These are phyloP conservation scores for Heteractis magnifica DNA, from an alignment of 92 coral and sea anemone genomes.

Conservation along the genomic window DNA sequence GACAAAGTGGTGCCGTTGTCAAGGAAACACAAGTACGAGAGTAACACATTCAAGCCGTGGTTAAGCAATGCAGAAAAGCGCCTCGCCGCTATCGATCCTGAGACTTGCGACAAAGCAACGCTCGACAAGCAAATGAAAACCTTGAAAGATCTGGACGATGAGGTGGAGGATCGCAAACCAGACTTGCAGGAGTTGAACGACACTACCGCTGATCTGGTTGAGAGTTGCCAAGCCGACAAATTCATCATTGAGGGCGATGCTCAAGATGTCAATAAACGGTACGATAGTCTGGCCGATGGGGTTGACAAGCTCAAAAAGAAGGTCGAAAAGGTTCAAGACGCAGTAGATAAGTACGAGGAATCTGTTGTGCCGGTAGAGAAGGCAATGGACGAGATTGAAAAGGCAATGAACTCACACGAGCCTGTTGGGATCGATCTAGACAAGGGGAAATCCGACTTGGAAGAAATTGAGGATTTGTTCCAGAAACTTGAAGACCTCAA, in stretches of 20 bases:
- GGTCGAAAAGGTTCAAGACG: conserved; percentile 58
- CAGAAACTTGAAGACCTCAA: conserved; percentile 57
- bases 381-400: conserved; percentile 65
- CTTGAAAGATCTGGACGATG: conserved; percentile 59
- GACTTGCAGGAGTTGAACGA: conserved; percentile 63
- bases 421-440: conserved; percentile 78
- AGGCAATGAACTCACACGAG: conserved; percentile 62
- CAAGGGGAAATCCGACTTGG: conserved; percentile 65
- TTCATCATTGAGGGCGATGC: conserved; percentile 89
- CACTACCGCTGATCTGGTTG: conserved; percentile 67
- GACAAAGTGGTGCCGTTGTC: conserved; percentile 88
- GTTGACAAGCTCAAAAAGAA: conserved; percentile 57
- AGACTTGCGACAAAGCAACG: conserved; percentile 67
- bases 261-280: conserved; percentile 82
- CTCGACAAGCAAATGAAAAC: conserved; percentile 77
- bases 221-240: conserved; percentile 86
- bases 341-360: conserved; percentile 66
- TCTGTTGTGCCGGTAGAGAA: conserved; percentile 75
- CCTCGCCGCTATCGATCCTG: conserved; percentile 61
- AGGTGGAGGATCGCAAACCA: conserved; percentile 76
- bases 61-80: conserved; percentile 76
- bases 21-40: conserved; percentile 76
- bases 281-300: conserved; percentile 56
- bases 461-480: conserved; percentile 63
- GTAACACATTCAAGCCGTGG: conserved; percentile 82